Conservation (phyloP, 2,113 vertebrate species). For the Halcyon malimbica region DNA sequence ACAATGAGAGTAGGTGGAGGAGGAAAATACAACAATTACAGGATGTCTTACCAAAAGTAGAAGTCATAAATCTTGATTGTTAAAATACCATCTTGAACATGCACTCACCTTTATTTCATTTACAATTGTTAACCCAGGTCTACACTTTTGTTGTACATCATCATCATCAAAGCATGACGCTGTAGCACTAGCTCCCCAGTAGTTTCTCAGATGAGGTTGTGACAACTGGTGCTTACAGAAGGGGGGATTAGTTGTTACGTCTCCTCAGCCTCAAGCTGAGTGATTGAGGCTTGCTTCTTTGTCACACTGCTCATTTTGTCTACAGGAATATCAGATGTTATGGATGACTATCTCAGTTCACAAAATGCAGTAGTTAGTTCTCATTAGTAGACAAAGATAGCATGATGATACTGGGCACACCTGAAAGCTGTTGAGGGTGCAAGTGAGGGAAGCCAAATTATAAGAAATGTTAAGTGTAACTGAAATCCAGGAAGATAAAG, state of each 20-base stretch:
- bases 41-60: constrained; percentile 60
- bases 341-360: not conserved
- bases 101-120: constrained; percentile 39
- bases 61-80: constrained; percentile 22
- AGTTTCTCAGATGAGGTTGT: not conserved
- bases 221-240: not conserved
- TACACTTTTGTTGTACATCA: not conserved
- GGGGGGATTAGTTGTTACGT: not conserved
- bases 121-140: not conserved
- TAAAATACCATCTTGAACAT: not conserved
- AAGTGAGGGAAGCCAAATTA: not conserved
- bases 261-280: not conserved
- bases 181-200: fast-evolving
- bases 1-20: constrained; percentile 61
- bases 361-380: not conserved
- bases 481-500: not conserved
- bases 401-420: not conserved
- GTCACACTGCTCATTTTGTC: not conserved
- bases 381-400: not conserved
- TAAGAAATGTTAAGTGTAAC: not conserved
- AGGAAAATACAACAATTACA: constrained; percentile 71
- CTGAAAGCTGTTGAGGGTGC: not conserved
- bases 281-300: not conserved
- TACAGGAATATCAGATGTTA: not conserved
- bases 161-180: fast-evolving